Conservation (phyloP, 2,113 vertebrate species). For the Aphelocoma coerulescens region DNA sequence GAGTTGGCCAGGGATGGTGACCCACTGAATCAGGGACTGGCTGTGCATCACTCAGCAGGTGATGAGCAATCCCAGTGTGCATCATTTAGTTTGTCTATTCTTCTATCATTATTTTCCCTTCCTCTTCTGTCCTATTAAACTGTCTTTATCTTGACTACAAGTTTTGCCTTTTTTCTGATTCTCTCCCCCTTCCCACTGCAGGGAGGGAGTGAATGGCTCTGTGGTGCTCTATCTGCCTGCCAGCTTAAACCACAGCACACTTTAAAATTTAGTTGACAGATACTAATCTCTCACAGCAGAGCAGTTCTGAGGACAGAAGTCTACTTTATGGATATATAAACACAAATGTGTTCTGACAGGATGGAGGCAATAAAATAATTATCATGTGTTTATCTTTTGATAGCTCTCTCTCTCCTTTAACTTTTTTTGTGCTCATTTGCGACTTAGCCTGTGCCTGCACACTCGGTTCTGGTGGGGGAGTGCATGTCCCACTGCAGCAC, state of each 20-base stretch:
- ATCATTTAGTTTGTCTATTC: neutral
- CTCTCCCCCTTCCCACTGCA: neutral
- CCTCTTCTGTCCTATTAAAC: neutral
- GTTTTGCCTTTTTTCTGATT: neutral
- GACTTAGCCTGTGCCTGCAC: neutral
- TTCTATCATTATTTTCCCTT: neutral
- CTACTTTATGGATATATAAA: neutral
- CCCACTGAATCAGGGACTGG: neutral
- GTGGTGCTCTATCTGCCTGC: neutral
- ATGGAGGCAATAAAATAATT: neutral
- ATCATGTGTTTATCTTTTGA: neutral
- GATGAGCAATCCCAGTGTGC: neutral
- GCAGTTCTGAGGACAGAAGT: neutral
- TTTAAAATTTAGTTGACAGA: neutral
- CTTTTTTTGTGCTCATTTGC: neutral
- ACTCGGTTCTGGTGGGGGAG: neutral
- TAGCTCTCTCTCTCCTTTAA: neutral
- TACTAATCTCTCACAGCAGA: neutral
- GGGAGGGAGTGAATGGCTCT: neutral
- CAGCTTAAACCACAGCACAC: neutral
- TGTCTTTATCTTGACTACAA: neutral
- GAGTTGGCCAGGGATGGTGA: neutral
- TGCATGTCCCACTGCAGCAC: accelerated
- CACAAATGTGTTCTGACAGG: neutral
- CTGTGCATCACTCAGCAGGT: neutral